Evolutionary conservation across 2,113 vertebrate genomes (phyloP).

Genomic region (Coracopsis vasa): DNA sequence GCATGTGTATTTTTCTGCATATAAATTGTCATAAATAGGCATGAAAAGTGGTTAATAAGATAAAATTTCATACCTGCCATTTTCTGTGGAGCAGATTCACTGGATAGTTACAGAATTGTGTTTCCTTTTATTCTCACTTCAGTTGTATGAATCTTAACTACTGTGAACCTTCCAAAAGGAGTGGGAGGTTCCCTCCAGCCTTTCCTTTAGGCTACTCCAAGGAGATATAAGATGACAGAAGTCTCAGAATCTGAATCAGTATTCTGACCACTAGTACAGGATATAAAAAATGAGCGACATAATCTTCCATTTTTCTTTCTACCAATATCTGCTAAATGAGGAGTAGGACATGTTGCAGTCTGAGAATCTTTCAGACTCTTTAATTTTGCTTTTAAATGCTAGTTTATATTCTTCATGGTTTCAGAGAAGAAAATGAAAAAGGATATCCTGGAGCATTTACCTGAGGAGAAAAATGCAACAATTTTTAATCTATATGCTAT

Average conservation of each 20-base stretch:
- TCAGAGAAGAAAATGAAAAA: neutral
- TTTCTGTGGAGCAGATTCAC: neutral
- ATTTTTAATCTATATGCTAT: neutral
- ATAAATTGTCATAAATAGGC: neutral
- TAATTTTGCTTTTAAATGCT: neutral
- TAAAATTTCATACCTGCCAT: neutral
- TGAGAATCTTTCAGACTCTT: neutral
- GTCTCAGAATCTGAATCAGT: neutral
- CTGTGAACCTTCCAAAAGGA: neutral
- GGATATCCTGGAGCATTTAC: neutral
- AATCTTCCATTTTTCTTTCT: neutral
- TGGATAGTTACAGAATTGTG: neutral
- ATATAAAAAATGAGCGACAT: neutral
- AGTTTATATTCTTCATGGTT: neutral
- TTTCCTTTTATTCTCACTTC: neutral
- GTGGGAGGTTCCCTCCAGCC: neutral
- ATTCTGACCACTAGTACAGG: neutral
- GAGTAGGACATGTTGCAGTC: neutral
- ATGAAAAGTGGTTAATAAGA: neutral
- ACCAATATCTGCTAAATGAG: neutral
- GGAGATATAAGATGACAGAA: neutral
- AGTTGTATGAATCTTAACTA: neutral
- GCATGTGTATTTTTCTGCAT: neutral
- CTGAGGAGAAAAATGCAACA: neutral
- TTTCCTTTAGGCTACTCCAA: neutral